These are phyloP conservation scores for Chirona hameri DNA, from an alignment of 2,888 invertebrate species.

Conservation along the genomic window DNA sequence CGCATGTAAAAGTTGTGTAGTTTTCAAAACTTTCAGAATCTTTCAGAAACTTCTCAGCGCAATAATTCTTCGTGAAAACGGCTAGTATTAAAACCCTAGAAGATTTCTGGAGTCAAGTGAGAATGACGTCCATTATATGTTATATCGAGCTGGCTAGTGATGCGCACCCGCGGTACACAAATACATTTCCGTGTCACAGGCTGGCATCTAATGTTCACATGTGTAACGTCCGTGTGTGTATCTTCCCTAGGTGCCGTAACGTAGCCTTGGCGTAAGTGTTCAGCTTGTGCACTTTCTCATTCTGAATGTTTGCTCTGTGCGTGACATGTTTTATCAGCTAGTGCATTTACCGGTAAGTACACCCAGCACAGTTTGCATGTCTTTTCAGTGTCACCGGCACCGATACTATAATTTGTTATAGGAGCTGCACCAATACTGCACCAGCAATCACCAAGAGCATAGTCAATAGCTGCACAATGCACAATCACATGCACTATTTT, in stretches of 20 bases:
- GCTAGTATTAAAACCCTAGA: not conserved
- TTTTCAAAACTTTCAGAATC: too few species aligned
- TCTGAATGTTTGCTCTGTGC: not conserved
- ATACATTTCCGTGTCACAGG: not conserved
- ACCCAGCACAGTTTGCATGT: not conserved
- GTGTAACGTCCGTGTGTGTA: not conserved
- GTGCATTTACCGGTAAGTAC: not conserved
- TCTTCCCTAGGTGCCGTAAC: slow-evolving; percentile 12
- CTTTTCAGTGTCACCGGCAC: not conserved
- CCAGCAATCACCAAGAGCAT: too few species aligned
- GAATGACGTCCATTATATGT: not conserved
- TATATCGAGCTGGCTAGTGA: not conserved
- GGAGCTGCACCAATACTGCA: too few species aligned
- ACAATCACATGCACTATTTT: too few species aligned
- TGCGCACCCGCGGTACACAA: not conserved
- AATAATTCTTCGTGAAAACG: too few species aligned
- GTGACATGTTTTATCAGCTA: not conserved
- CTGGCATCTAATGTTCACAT: not conserved
- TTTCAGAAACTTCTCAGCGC: too few species aligned
- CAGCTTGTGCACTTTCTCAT: not conserved
- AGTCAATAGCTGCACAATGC: too few species aligned
- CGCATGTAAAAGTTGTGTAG: too few species aligned
- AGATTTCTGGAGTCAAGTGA: not conserved
- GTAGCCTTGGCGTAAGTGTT: slow-evolving; percentile 3
- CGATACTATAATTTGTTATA: too few species aligned